Base-by-base conservation (phyloP, 2,888 invertebrate species). In the Lymantria monacha region DNA sequence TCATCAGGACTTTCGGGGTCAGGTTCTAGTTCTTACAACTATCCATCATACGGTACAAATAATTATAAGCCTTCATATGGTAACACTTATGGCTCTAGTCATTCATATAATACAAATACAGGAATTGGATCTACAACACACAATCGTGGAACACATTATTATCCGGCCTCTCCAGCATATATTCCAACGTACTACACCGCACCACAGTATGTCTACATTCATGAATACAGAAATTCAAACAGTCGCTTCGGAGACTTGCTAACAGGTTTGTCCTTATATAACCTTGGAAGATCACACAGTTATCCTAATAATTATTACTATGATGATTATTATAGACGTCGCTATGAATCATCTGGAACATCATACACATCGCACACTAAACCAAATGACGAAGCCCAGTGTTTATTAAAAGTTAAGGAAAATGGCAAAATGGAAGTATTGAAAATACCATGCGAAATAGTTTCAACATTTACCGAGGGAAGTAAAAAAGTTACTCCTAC, bases 371-470 rank as follows among this genome's bases (percentile, higher is more conserved):
- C 67, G 1, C 58, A 68, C 33, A 57, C 66, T 15, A 63, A 46
- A 42, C 76, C 79, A 11, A 68, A 60, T 46, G 76, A 81, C 15
- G 66, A 72, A 51, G 90, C 90, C 11, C 66, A 58, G 3, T 91
- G 90, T 48, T 63, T 70, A 10, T 71, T 91, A 37, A 85, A 74
- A 65, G 73, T 90, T 10, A 81, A 72, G 51, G 85, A 89, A 61
- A 76, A 82, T 31, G 74, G 72, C 8, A 76, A 72, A 38, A 48
- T 70, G 12, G 75, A 87, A 59, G 58, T 66, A 13, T 59, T 90
- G 11, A 87, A 78, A 65, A 79, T 91, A 61, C 90, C 90, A 1
- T 91, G 90, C 62, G 90, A 86, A 72, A 89, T 89, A 9, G 89
- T 91, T 9, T 87, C 90, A 0, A 91, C 90, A 1, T 91, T 91